These are phyloP conservation scores for Noctua janthina DNA, from an alignment of 2,888 invertebrate species.

Conservation along the genomic window DNA sequence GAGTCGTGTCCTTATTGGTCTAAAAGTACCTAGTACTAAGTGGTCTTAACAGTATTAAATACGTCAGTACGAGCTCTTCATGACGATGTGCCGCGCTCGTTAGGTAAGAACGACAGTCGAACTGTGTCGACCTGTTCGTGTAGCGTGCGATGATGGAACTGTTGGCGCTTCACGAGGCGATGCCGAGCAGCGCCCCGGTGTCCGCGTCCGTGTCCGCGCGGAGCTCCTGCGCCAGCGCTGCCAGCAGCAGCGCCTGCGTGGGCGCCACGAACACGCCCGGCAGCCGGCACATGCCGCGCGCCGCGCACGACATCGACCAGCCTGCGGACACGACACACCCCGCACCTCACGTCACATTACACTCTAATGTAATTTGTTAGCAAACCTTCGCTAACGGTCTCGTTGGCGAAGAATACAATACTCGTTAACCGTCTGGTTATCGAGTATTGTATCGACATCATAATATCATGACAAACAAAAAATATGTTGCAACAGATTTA, in stretches of 20 bases:
- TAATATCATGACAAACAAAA: neutral
- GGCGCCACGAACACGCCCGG: constrained; percentile 76
- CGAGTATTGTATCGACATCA: neutral
- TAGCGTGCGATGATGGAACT: neutral
- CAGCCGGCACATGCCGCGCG: constrained; percentile 70
- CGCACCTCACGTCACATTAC: neutral
- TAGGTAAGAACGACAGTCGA: too few species aligned
- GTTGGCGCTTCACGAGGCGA: constrained; percentile 1
- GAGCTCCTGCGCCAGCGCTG: constrained; percentile 61
- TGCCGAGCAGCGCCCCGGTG: neutral
- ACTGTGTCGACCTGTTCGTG: too few species aligned
- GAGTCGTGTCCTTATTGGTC: neutral
- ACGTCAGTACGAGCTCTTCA: neutral
- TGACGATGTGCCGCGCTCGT: too few species aligned
- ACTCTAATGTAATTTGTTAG: too few species aligned
- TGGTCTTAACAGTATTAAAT: neutral
- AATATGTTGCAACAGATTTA: neutral
- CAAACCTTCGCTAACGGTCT: neutral
- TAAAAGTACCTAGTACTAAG: neutral
- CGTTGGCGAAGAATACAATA: too few species aligned
- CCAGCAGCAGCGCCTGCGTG: constrained; percentile 76
- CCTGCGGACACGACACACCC: constrained; percentile 21
- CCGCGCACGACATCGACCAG: constrained; percentile 50
- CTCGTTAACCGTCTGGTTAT: neutral
- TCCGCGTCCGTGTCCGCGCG: neutral